Evolutionary conservation across 2,113 vertebrate species (phyloP).

Genomic region (Numida meleagris): DNA sequence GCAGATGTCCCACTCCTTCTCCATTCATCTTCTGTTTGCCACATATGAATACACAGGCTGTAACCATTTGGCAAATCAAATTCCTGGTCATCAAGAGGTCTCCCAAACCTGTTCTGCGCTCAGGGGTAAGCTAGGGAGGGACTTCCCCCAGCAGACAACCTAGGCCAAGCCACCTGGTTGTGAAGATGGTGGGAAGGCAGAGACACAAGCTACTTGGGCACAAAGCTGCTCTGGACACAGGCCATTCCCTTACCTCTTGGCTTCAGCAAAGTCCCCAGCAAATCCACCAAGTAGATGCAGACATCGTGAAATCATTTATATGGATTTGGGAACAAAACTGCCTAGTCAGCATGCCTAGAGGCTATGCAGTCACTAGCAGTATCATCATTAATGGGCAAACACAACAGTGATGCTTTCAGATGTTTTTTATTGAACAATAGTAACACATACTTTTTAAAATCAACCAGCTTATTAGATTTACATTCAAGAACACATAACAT

Average conservation of each 20-base stretch:
- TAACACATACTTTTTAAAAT: constrained; percentile 60
- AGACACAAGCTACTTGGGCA: neutral
- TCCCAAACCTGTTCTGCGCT: neutral
- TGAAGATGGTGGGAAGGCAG: neutral
- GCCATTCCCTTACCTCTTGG: neutral
- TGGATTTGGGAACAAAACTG: neutral
- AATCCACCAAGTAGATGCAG: neutral
- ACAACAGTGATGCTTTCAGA: neutral
- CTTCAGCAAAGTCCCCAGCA: neutral
- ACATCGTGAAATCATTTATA: neutral
- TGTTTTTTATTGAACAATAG: constrained; percentile 72
- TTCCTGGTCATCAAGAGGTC: neutral
- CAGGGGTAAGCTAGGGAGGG: neutral
- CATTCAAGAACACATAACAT: constrained; percentile 56
- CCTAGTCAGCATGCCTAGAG: neutral
- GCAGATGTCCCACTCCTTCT: neutral
- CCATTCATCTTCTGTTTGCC: neutral
- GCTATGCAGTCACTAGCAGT: neutral
- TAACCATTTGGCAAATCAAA: neutral
- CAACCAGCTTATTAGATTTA: constrained; percentile 54
- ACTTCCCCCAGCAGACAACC: neutral
- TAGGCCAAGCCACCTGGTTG: neutral
- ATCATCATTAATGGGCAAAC: neutral
- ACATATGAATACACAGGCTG: neutral
- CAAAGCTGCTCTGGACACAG: neutral